Conservation (phyloP, 2,888 invertebrate genomes). For the Drosophila cracens region DNA sequence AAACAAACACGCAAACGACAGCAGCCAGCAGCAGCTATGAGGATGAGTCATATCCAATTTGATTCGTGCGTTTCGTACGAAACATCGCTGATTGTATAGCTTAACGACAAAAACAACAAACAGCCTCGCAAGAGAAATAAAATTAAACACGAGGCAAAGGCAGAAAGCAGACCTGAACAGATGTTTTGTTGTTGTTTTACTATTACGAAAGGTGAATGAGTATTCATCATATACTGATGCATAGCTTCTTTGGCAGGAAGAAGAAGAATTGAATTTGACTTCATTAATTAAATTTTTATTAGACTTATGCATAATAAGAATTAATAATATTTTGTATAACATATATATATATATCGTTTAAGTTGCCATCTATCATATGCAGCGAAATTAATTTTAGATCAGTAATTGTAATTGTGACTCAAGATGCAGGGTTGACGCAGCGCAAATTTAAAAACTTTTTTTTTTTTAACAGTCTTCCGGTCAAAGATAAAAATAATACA, state of each 20-base stretch:
- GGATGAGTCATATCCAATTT: constrained; percentile 76
- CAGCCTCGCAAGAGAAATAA: constrained; percentile 50
- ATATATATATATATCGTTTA: not conserved
- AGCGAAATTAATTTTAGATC: not conserved
- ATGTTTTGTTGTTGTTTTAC: constrained; percentile 34
- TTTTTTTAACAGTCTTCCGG: not conserved
- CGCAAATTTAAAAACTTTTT: not conserved
- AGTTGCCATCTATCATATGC: not conserved
- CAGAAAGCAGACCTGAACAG: constrained; percentile 35
- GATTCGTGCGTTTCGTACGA: constrained; percentile 73
- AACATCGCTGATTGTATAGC: constrained; percentile 71
- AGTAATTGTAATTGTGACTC: not conserved
- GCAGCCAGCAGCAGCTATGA: constrained; percentile 27
- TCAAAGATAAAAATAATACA: constrained; percentile 5
- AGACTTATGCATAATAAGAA: not conserved
- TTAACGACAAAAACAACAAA: constrained; percentile 37
- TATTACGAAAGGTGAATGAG: constrained; percentile 22
- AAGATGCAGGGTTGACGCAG: not conserved
- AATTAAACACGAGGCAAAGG: constrained; percentile 51
- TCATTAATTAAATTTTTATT: not conserved
- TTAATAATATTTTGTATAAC: not conserved
- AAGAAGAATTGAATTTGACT: not conserved
- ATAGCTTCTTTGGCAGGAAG: not conserved
- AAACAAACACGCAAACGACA: constrained; percentile 12
- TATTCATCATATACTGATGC: constrained; percentile 1